phyloP scores from a whole-genome alignment of 2,113 vertebrate species.

The Gymnogyps californianus region DNA sequence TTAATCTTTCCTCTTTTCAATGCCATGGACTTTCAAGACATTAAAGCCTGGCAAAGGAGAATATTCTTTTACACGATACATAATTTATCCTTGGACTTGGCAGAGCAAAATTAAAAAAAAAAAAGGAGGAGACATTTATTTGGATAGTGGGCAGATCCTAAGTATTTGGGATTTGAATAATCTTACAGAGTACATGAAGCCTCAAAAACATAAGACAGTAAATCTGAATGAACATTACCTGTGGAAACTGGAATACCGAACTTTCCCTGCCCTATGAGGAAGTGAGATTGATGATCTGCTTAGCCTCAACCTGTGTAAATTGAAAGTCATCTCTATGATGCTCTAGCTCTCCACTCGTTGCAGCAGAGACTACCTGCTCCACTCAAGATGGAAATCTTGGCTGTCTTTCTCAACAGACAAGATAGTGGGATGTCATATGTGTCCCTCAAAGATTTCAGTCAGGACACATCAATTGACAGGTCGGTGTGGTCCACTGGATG shows the following conservation, averaged over 20 bases:
- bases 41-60: not conserved
- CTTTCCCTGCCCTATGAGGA: not conserved
- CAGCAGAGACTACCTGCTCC: not conserved
- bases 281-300: not conserved
- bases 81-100: not conserved
- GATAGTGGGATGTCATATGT: rapidly evolving
- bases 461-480: not conserved
- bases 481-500: not conserved
- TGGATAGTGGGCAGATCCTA: not conserved
- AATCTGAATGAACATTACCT: not conserved
- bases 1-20: not conserved
- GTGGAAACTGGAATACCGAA: not conserved
- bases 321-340: not conserved
- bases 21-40: not conserved
- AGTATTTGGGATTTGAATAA: not conserved
- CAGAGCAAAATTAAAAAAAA: not conserved
- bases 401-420: rapidly evolving
- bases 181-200: not conserved
- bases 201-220: not conserved
- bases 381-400: not conserved
- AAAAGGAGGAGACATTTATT: not conserved
- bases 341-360: not conserved
- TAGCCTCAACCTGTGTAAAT: not conserved
- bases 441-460: not conserved
- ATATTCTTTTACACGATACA: not conserved